Conservation (phyloP, 1,140 invertebrate species). For the Oryctes rhinoceros region DNA sequence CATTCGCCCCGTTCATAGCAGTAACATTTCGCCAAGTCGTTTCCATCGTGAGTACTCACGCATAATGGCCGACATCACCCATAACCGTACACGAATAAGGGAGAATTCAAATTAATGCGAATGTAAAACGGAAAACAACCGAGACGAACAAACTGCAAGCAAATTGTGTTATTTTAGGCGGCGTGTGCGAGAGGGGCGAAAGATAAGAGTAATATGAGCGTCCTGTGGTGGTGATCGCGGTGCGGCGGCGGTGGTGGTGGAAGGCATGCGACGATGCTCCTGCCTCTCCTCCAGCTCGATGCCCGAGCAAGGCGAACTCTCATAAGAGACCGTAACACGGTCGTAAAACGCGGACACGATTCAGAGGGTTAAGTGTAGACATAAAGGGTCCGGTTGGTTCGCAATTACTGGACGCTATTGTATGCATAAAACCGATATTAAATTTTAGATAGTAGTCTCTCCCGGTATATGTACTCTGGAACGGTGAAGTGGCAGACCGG, state of each 20-base stretch:
- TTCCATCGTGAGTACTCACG: neutral
- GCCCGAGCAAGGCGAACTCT: neutral
- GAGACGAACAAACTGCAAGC: slow-evolving; percentile 27
- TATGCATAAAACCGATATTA: slow-evolving; percentile 46
- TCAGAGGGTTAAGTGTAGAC: slow-evolving; percentile 43
- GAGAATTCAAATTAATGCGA: slow-evolving; percentile 36
- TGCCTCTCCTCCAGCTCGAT: neutral
- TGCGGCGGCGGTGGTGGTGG: neutral
- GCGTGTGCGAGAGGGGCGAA: neutral
- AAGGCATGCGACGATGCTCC: neutral
- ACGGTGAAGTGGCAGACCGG: slow-evolving; percentile 25
- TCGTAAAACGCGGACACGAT: slow-evolving; percentile 26
- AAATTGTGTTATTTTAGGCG: slow-evolving; percentile 27
- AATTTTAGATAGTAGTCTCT: slow-evolving; percentile 41
- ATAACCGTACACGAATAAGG: slow-evolving; percentile 12
- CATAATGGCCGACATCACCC: neutral
- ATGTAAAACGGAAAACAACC: slow-evolving; percentile 34
- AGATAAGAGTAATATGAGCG: slow-evolving; percentile 22
- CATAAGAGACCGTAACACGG: slow-evolving; percentile 35
- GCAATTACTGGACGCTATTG: slow-evolving; percentile 43
- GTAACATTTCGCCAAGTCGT: neutral
- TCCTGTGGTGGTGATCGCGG: neutral
- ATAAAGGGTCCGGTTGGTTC: slow-evolving; percentile 43
- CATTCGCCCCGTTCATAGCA: neutral
- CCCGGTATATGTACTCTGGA: slow-evolving; percentile 16